These are phyloP conservation scores for Eristalinus aeneus DNA, from an alignment of 2,888 invertebrate genomes.

Conservation along the genomic window DNA sequence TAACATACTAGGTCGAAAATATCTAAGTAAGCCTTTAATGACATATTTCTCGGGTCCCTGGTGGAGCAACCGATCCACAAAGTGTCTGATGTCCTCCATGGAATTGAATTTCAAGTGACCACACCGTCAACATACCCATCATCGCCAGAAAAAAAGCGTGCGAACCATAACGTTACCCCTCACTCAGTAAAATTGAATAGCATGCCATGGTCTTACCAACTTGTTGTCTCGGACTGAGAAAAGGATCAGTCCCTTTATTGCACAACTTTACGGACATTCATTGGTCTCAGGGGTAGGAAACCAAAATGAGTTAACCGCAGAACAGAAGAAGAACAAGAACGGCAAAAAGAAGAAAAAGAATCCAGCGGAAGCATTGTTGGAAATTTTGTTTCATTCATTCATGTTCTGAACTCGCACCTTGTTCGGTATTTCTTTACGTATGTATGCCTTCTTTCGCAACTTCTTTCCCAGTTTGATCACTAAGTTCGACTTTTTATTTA, in stretches of 20 bases:
- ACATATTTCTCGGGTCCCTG: no score
- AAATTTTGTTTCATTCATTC: conserved; percentile 27
- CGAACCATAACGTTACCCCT: conserved; percentile 9
- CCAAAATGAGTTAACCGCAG: conserved; percentile 51
- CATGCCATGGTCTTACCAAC: conserved; percentile 49
- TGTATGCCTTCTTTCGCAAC: conserved; percentile 1
- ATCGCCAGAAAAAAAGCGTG: conserved; percentile 15
- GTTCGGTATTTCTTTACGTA: not conserved
- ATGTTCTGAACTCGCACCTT: conserved; percentile 18
- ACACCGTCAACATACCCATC: not conserved
- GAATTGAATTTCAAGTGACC: conserved; percentile 65
- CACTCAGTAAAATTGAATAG: conserved; percentile 62
- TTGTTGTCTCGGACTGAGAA: conserved; percentile 49
- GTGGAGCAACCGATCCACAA: not conserved
- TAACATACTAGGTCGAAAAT: no score
- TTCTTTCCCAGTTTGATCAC: no score
- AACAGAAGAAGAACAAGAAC: conserved; percentile 20
- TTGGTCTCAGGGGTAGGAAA: conserved; percentile 20
- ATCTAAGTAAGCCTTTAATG: no score
- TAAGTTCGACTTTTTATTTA: no score
- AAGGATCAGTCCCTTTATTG: conserved; percentile 44
- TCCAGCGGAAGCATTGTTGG: conserved; percentile 55
- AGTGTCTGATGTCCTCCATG: conserved; percentile 43
- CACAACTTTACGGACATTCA: not conserved
- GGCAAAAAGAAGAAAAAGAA: conserved; percentile 58